Conservation (phyloP, 2,888 invertebrate genomes). For the Aphodius sticticus region DNA sequence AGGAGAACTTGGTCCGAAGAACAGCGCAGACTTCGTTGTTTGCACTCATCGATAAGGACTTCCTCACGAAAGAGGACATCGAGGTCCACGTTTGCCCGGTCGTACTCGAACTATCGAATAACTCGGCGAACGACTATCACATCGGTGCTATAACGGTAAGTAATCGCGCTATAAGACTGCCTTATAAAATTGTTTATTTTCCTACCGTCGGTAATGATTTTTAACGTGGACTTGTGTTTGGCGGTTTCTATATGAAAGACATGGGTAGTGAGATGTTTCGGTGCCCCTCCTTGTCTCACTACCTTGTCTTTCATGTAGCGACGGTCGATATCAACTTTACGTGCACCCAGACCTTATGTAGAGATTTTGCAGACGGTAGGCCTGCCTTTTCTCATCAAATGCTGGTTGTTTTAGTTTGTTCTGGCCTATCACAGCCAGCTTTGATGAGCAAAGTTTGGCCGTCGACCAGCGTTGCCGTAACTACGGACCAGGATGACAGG, state of each 20-base stretch:
- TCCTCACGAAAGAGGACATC: constrained; percentile 67
- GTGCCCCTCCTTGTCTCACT: constrained; percentile 82
- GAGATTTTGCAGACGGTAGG: constrained; percentile 24
- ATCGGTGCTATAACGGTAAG: constrained; percentile 67
- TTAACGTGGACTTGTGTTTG: constrained; percentile 26
- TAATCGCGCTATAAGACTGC: constrained; percentile 41
- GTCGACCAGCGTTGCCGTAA: background rate
- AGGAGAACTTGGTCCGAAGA: constrained; percentile 69
- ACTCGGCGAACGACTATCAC: constrained; percentile 63
- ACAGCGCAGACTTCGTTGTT: constrained; percentile 70
- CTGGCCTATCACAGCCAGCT: constrained; percentile 92
- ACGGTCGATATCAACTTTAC: constrained; percentile 16
- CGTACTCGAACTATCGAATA: constrained; percentile 66
- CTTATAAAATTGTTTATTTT: background rate
- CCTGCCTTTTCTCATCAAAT: constrained; percentile 58
- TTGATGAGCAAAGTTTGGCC: constrained; percentile 87
- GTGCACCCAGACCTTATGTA: background rate
- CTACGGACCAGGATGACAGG: constrained; percentile 51
- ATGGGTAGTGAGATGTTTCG: constrained; percentile 96
- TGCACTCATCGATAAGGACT: constrained; percentile 70
- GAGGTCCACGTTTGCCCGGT: constrained; percentile 72
- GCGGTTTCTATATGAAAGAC: constrained; percentile 86
- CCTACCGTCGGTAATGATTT: constrained; percentile 15
- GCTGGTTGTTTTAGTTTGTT: constrained; percentile 78
- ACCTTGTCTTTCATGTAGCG: constrained; percentile 97